phyloP scores from a whole-genome alignment of 2,113 vertebrate species.

The Chlorodrepanis virens region DNA sequence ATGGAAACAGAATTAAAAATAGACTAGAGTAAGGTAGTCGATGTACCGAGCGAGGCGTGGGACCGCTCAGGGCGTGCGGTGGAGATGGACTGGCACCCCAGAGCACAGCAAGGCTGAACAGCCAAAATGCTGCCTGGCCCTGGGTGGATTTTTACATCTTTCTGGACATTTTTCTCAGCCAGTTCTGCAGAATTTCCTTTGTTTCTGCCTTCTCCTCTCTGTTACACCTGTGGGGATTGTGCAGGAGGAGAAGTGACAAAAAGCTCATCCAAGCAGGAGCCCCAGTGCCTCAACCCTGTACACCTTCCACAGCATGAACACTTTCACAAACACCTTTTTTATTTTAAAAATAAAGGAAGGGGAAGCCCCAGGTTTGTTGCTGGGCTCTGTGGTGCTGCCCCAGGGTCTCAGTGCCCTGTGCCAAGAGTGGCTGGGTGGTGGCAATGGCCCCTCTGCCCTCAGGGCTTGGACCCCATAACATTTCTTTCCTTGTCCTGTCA shows the following conservation, averaged over 20 bases:
- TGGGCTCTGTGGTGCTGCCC: background rate
- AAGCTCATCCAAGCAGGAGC: background rate
- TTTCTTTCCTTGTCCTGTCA: background rate
- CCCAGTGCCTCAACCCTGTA: background rate
- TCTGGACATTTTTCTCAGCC: background rate
- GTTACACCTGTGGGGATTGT: background rate
- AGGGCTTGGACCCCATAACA: background rate
- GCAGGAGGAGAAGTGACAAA: background rate
- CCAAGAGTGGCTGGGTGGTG: background rate
- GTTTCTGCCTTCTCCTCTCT: background rate
- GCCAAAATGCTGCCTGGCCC: background rate
- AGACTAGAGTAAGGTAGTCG: accelerated
- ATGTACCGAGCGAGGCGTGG: background rate
- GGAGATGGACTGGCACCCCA: background rate
- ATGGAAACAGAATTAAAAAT: background rate
- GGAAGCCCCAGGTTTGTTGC: background rate
- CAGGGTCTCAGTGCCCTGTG: background rate
- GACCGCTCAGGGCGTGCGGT: accelerated
- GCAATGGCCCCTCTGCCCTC: background rate
- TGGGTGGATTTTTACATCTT: accelerated
- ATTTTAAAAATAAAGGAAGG: too few species aligned
- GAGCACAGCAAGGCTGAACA: background rate
- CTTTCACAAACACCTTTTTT: background rate
- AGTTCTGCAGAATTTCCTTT: background rate
- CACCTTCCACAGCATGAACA: background rate